Conservation (phyloP, 2,888 invertebrate species). For the Agrotis segetum region DNA sequence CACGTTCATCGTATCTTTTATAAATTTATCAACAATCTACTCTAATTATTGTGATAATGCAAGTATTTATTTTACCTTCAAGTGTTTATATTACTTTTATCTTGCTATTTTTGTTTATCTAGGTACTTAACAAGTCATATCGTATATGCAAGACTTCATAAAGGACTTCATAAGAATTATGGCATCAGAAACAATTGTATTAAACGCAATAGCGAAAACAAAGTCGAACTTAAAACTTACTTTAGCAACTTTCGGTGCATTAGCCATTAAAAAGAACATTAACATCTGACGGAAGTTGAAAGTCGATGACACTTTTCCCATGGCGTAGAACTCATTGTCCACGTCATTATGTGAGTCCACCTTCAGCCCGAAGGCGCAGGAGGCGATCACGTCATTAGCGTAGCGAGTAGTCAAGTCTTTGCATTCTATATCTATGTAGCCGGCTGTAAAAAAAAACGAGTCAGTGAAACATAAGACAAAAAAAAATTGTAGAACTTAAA, state of each 20-base stretch:
- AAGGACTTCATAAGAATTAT: neutral
- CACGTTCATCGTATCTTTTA: no score
- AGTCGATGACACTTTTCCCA: constrained; percentile 84
- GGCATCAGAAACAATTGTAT: neutral
- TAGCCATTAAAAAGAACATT: constrained; percentile 62
- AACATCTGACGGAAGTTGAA: constrained; percentile 68
- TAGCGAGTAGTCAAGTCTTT: constrained; percentile 85
- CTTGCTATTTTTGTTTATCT: neutral
- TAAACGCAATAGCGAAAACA: neutral
- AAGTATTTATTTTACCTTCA: neutral
- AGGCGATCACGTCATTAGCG: constrained; percentile 89
- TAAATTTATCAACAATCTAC: neutral
- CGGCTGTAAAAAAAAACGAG: constrained; percentile 55
- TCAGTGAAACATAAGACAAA: no score
- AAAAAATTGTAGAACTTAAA: no score
- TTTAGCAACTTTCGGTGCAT: constrained; percentile 67
- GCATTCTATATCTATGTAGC: constrained; percentile 78
- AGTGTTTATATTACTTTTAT: neutral
- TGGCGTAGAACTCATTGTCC: constrained; percentile 89
- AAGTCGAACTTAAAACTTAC: constrained; percentile 51
- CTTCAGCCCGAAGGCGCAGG: constrained; percentile 87
- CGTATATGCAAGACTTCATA: neutral
- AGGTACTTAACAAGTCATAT: constrained; percentile 1
- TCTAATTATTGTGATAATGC: neutral
- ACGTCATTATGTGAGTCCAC: constrained; percentile 89